Percentiles rank a stretch among this genome's conserved stretches.
Conservation (phyloP, 2,113 vertebrate species). For the Poecilia latipinna region DNA sequence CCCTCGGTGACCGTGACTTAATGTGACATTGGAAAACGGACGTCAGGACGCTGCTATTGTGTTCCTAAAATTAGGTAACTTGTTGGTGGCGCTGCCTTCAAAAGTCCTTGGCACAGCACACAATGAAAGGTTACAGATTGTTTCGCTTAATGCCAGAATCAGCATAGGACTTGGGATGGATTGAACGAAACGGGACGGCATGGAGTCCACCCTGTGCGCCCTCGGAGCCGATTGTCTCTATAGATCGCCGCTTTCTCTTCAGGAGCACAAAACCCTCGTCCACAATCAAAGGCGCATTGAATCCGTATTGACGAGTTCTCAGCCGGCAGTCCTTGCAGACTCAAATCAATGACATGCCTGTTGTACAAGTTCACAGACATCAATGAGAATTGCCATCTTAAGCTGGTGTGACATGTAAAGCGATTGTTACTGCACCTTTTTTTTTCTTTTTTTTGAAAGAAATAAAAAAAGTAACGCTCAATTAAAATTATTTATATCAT, state of each 20-base stretch:
- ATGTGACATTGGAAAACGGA: conserved; percentile 41
- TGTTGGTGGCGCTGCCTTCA: conserved; percentile 49
- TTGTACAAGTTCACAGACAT: conserved; percentile 56
- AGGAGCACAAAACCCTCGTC: conserved; percentile 74
- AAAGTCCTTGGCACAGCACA: conserved; percentile 45
- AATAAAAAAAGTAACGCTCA: background rate
- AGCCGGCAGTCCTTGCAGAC: conserved; percentile 67
- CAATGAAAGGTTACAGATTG: conserved; percentile 39
- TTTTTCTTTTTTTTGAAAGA: too few relatives aligned
- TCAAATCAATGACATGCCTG: conserved; percentile 76
- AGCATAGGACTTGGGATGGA: conserved; percentile 61
- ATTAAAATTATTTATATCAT: background rate
- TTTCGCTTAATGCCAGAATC: conserved; percentile 61
- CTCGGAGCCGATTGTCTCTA: conserved; percentile 75
- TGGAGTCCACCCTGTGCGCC: conserved; percentile 60
- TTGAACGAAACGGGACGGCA: conserved; percentile 31
- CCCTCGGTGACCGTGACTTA: conserved; percentile 30
- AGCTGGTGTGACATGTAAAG: conserved; percentile 31
- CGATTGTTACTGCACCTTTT: background rate
- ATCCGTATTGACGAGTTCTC: conserved; percentile 72
- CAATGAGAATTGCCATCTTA: conserved; percentile 58
- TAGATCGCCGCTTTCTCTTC: conserved; percentile 73
- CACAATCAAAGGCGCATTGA: conserved; percentile 81
- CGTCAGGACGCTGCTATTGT: conserved; percentile 27
- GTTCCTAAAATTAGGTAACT: conserved; percentile 60